phyloP scores from a whole-genome alignment of 2,113 vertebrate species.

The Trochalopteron elliotii region DNA sequence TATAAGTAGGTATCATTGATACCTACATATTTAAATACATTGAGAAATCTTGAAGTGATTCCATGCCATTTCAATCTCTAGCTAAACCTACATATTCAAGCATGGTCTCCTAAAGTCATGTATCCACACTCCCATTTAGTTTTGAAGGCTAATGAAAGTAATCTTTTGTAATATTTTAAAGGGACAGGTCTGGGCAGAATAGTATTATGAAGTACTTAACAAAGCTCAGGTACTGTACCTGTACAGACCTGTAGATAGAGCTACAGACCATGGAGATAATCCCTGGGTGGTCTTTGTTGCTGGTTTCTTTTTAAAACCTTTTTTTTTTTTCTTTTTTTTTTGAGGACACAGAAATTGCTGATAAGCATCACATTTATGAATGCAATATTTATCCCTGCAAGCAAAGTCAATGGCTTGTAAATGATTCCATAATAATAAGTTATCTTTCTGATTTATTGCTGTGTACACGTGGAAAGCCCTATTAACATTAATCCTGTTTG shows the following conservation, averaged over 20 bases:
- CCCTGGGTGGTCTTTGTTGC: background rate
- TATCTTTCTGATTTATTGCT: conserved; percentile 22
- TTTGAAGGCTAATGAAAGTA: background rate
- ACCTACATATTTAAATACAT: background rate
- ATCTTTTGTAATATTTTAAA: background rate
- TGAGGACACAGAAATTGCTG: background rate
- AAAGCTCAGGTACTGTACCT: background rate
- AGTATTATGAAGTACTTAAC: background rate
- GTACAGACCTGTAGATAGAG: background rate
- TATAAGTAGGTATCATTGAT: background rate
- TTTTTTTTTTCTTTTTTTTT: background rate
- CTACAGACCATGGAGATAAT: background rate
- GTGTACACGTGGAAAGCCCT: conserved; percentile 4
- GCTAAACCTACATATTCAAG: background rate
- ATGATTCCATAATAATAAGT: conserved; percentile 22
- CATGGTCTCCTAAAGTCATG: background rate
- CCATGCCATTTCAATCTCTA: background rate
- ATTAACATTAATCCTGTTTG: conserved; percentile 29
- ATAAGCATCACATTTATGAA: background rate
- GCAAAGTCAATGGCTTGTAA: conserved; percentile 19
- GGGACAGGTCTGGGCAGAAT: background rate
- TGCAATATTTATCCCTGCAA: conserved; percentile 10
- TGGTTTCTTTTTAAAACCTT: background rate
- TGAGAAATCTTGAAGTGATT: background rate
- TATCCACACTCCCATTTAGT: background rate